These are phyloP conservation scores for Standfussiana lucernea DNA, from an alignment of 2,888 invertebrate species.

Conservation along the genomic window DNA sequence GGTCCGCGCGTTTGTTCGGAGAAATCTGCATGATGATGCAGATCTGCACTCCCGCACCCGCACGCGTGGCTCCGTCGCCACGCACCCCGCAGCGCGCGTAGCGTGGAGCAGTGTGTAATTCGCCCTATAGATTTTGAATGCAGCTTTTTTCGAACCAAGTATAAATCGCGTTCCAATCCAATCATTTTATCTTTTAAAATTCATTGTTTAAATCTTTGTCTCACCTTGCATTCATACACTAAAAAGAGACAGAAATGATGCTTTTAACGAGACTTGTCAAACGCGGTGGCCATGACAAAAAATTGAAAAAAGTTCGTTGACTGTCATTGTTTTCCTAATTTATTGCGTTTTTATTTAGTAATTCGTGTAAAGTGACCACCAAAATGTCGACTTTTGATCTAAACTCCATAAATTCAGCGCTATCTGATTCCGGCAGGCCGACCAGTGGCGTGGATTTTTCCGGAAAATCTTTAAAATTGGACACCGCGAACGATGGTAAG, in stretches of 20 bases:
- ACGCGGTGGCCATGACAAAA: constrained; percentile 60
- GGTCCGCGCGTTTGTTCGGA: background rate
- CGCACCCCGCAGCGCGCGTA: background rate
- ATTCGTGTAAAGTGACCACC: constrained; percentile 43
- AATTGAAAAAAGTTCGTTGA: constrained; percentile 82
- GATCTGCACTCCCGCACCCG: background rate
- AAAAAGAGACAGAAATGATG: constrained; percentile 46
- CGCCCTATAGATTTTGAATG: constrained; percentile 17
- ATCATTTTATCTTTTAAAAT: background rate
- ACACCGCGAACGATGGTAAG: constrained; percentile 95
- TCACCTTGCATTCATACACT: constrained; percentile 7
- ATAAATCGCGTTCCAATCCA: constrained; percentile 16
- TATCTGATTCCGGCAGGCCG: constrained; percentile 84
- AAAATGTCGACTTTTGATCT: constrained; percentile 90
- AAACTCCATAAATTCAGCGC: constrained; percentile 88
- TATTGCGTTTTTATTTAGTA: constrained; percentile 68
- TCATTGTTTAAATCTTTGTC: constrained; percentile 23
- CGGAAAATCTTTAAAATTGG: constrained; percentile 94
- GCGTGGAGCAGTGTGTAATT: too few relatives aligned
- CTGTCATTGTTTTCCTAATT: constrained; percentile 68
- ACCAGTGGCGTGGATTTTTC: constrained; percentile 94
- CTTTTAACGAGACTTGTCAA: background rate
- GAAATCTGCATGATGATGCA: background rate
- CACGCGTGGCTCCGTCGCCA: background rate
- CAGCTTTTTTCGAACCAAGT: constrained; percentile 8